Evolutionary conservation across 1,140 invertebrate genomes (phyloP), one percentile per base, ranked within the genome.

Genomic region (Caenorhabditis brenneri): DNA sequence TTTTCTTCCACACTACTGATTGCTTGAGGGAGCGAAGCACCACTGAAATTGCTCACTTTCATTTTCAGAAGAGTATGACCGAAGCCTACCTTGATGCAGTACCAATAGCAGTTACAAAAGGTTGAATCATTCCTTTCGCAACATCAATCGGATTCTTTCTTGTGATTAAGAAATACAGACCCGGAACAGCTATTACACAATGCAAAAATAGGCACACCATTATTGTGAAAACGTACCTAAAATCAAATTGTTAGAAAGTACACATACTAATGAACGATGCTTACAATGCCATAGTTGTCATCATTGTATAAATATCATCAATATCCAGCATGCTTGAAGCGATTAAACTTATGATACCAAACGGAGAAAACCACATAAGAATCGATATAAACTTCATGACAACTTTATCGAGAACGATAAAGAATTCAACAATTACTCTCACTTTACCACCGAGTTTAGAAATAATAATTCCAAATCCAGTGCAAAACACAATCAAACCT

Each of bases 1-100:
- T 96, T 95, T 86, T 96, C 95, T 91, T 97, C 96, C 94, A 98
- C 94, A 90, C 95, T 95, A 79, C 94, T 94, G 91, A 98, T 96
- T 58, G 96, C 97, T 60, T 97, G 94, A 39, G 97, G 97, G 60
- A 98, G 92, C 46, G 96, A 96, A 49, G 96, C 96, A 87, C 96
- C 95, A 46, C 83, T 84, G 65, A n/a, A n/a, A n/a, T n/a, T n/a
- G n/a, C n/a, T n/a, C n/a, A n/a, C n/a, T 31, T 19, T 58, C 27
- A n/a, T n/a, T n/a, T n/a, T n/a, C n/a, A n/a, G 6, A 39, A 27
- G 46, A 4, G 29, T 0, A 53, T 24, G 10, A 10, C 2, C 2
- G n/a, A 58, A 27, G 16, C 29, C 33, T 55, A 88, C 85, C 88
- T 87, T 22, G 95, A 97, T 88, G 96, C 95, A 83, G 96, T 96